Evolutionary conservation across 2,797 vertebrate genomes (phyloP), one percentile per base, ranked within the genome.

Genomic region (Morelia viridis): DNA sequence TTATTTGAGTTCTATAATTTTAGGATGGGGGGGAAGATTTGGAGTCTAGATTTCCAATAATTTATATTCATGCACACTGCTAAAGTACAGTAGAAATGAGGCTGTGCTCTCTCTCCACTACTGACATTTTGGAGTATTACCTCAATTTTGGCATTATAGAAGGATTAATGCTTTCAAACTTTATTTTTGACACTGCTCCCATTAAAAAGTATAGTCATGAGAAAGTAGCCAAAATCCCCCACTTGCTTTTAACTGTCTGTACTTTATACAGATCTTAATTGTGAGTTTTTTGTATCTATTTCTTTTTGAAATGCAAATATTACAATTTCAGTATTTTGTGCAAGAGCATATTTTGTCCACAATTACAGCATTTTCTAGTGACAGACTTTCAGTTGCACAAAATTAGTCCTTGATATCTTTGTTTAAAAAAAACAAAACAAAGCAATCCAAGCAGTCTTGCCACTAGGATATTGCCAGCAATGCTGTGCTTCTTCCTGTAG

Each of bases 271-370:
- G 89, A 93, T 93, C 88, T 94, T 94, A 95, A 91, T 95, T 93
- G 93, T 92, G 92, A 94, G 50, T 88, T 92, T 94, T 96, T 96
- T 0, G 0, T 92, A 92, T 93, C 85, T 62, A 86, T 2, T 92
- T 95, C 91, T 95, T 94, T 95, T 89, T 31, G 60, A 94, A 94
- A 95, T 95, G 92, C 93, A 93, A 95, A 94, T 92, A 91, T 91
- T 94, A 87, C 89, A 89, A 93, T 96, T 95, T 90, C 85, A 91
- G 64, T 95, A 61, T 95, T 93, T 60, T 94, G 92, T 95, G 41
- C 50, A 94, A 93, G 65, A 95, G 90, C 85, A 92, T 94, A 89
- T 68, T 96, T 96, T 96, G 94, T 87, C 85, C 90, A 84, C 86
- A 90, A 94, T 91, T 93, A 94, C 93, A 88, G 94, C 92, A 92